Evolutionary conservation across 2,888 invertebrate species (phyloP), one percentile per base, ranked within the genome.

Genomic region (Oscheius sp.): DNA sequence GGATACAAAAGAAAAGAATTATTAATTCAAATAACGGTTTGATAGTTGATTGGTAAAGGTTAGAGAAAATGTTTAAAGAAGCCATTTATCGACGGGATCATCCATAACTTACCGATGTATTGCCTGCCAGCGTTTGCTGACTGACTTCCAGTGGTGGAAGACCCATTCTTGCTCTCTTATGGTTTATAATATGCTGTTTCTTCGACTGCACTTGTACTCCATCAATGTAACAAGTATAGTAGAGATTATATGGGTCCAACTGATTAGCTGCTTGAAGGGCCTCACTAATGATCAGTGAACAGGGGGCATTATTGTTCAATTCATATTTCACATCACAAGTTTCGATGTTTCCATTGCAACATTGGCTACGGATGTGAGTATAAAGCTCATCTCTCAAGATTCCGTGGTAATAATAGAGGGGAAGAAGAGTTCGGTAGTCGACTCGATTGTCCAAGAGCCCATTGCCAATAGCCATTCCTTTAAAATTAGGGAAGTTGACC

Each of bases 401-500:
- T 14, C 14, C 14, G 14, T 36, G 14, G 8, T 8, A 14, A 36
- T 36, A 9, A 36, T 36, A 36, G 5, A 41, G 41, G 20, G 12
- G 41, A 41, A 41, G 5, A 41, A 12, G 41, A 3, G 82, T 81
- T 57, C 77, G 75, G 49, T 71, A 72, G 56, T 82, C 80, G 30
- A 38, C 75, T 49, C 67, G 73, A 72, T 72, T 78, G 74, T 87
- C 85, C 17, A 86, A 78, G 9, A 87, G 77, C 26, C 88, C 88
- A 84, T 89, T 88, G 12, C 88, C 88, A 44, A 88, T 86, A 4
- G 86, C 87, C 79, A 88, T 86, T 32, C 88, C 88, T 86, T 87
- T 74, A 67, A 80, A 78, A 26, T 72, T 74, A 9, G 78, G 78
- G 54, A 80, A 78, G 54, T 78, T 78, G 4, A 12, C 32, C 50